Evolutionary conservation across 2,113 vertebrate genomes (phyloP).

Genomic region (Archilochus colubris): DNA sequence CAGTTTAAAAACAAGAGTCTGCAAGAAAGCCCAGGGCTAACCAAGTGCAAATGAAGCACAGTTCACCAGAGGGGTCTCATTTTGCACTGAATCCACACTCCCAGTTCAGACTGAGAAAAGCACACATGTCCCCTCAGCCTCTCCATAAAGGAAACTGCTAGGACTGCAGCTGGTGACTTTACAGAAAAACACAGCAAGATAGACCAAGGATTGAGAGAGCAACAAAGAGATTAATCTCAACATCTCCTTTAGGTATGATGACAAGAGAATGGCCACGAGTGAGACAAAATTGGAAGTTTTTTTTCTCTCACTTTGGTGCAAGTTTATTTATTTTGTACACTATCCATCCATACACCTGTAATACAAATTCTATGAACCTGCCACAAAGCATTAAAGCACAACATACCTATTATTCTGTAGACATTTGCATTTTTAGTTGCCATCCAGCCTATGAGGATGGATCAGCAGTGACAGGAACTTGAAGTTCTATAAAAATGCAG

Average conservation of each 20-base stretch:
- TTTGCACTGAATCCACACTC: neutral
- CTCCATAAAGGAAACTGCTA: neutral
- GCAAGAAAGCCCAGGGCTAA: conserved; percentile 31
- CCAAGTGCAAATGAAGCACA: conserved; percentile 51
- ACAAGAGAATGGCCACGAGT: conserved; percentile 55
- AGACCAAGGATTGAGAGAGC: neutral
- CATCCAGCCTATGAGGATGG: conserved; percentile 18
- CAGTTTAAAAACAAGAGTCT: conserved; percentile 54
- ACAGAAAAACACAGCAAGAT: neutral
- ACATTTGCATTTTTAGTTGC: conserved; percentile 69
- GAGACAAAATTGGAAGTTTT: conserved; percentile 52
- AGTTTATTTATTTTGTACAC: conserved; percentile 82
- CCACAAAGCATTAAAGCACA: conserved; percentile 79
- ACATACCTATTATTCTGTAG: conserved; percentile 69
- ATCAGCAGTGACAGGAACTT: neutral
- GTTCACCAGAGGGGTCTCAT: conserved; percentile 17
- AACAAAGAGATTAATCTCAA: conserved; percentile 16
- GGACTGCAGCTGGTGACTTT: neutral
- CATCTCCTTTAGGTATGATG: neutral
- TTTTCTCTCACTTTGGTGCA: conserved; percentile 80
- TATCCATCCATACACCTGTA: conserved; percentile 81
- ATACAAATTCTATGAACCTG: conserved; percentile 79
- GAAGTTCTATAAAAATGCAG: conserved; percentile 62
- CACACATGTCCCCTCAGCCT: neutral
- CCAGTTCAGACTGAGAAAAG: neutral